Evolutionary conservation across 2,888 invertebrate species (phyloP).

Genomic region (Timema cristinae): DNA sequence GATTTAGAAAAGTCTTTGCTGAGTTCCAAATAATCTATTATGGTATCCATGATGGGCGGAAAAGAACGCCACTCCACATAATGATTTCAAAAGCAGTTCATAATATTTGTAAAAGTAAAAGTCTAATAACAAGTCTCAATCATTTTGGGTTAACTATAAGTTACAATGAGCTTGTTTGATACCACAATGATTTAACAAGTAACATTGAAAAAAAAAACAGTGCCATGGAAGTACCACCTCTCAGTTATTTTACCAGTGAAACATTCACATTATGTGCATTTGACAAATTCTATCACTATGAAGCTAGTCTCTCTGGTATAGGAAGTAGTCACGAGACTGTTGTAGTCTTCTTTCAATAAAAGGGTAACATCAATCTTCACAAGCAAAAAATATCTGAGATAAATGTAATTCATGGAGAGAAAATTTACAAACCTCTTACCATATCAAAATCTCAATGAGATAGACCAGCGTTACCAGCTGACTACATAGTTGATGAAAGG

Average conservation of each 20-base stretch:
- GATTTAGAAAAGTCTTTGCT: neutral
- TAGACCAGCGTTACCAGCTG: neutral
- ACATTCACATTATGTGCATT: constrained; percentile 3
- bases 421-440: neutral
- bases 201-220: neutral
- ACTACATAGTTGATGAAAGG: neutral
- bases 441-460: neutral
- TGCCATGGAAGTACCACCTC: neutral
- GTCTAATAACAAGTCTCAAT: neutral
- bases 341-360: neutral
- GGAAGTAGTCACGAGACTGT: constrained; percentile 8
- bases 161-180: constrained; percentile 1
- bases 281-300: neutral
- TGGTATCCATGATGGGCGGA: constrained; percentile 3
- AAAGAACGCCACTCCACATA: neutral
- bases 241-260: neutral
- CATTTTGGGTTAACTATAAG: neutral
- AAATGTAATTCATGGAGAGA: neutral
- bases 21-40: neutral
- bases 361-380: neutral
- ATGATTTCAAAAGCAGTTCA: neutral
- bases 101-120: neutral
- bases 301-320: neutral
- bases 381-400: neutral
- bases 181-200: neutral